Evolutionary conservation across 2,888 invertebrate genomes (phyloP).

Genomic region (Dexiosoma caninum): DNA sequence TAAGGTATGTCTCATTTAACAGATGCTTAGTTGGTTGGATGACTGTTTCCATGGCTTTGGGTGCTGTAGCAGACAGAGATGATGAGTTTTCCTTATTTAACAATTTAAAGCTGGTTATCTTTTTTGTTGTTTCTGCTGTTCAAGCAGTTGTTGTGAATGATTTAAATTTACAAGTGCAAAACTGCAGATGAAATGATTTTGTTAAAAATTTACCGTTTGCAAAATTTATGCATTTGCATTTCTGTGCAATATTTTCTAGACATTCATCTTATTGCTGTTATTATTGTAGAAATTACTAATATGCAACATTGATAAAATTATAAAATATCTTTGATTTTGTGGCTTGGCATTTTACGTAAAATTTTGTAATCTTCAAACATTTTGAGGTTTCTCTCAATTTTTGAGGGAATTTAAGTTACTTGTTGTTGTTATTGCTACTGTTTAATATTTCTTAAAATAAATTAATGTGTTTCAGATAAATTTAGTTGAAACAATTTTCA

Average conservation of each 20-base stretch:
- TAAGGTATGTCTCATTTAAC: slow-evolving; percentile 50
- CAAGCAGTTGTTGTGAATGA: slow-evolving; percentile 15
- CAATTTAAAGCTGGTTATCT: neutral
- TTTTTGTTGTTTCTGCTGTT: neutral
- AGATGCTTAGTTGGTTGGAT: slow-evolving; percentile 30
- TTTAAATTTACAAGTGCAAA: slow-evolving; percentile 45
- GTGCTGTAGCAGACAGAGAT: neutral
- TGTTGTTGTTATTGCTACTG: slow-evolving; percentile 16
- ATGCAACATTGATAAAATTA: slow-evolving; percentile 51
- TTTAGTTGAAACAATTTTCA: slow-evolving; percentile 29
- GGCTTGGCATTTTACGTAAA: slow-evolving; percentile 55
- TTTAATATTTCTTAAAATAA: slow-evolving; percentile 23
- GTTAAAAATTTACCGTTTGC: slow-evolving; percentile 31
- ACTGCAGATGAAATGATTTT: slow-evolving; percentile 46
- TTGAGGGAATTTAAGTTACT: neutral
- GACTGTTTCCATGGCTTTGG: neutral
- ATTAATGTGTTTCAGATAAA: slow-evolving; percentile 27
- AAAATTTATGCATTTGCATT: slow-evolving; percentile 59
- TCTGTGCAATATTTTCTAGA: slow-evolving; percentile 13
- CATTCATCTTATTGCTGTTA: neutral
- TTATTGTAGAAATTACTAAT: slow-evolving; percentile 19
- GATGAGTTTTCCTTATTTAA: slow-evolving; percentile 34
- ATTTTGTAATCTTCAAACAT: slow-evolving; percentile 50
- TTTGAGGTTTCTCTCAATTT: slow-evolving; percentile 53
- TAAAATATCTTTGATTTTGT: slow-evolving; percentile 63